These are phyloP conservation scores for Nerophis lumbriciformis DNA, from an alignment of 2,113 vertebrate species.

Conservation along the genomic window DNA sequence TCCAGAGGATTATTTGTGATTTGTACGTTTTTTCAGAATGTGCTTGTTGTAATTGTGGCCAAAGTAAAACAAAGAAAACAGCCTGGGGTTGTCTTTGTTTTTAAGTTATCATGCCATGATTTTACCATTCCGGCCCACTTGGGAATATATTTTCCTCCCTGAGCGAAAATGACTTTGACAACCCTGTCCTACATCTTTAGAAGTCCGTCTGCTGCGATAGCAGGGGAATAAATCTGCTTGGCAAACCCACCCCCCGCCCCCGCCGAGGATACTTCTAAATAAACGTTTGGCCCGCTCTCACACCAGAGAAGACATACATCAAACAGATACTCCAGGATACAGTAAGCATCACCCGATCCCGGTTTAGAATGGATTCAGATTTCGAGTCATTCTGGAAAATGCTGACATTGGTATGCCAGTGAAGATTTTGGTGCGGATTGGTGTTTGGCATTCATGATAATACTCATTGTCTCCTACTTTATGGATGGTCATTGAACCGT, in stretches of 20 bases:
- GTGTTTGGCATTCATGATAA: constrained; percentile 19
- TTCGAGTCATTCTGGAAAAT: background rate
- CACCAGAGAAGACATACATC: background rate
- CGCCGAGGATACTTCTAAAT: constrained; percentile 1
- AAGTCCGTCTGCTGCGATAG: constrained; percentile 21
- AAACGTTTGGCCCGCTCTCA: constrained; percentile 1
- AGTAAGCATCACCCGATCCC: too few relatives aligned
- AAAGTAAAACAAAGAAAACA: too few relatives aligned
- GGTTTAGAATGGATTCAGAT: too few relatives aligned
- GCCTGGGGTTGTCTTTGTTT: too few relatives aligned
- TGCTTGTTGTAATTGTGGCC: too few relatives aligned
- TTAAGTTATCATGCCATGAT: too few relatives aligned
- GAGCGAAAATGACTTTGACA: too few relatives aligned
- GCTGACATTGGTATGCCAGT: background rate
- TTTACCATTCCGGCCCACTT: too few relatives aligned
- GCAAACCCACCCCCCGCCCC: background rate
- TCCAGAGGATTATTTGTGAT: too few relatives aligned
- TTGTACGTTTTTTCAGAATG: too few relatives aligned
- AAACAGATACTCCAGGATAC: too few relatives aligned
- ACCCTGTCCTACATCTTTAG: constrained; percentile 8
- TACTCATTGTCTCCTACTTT: constrained; percentile 38
- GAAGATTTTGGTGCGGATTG: background rate
- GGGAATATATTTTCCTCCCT: too few relatives aligned
- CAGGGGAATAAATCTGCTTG: constrained; percentile 15
- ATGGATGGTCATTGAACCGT: constrained; percentile 39